These are phyloP conservation scores for Catagonus wagneri DNA, from an alignment of 2,113 vertebrate species.

Conservation along the genomic window DNA sequence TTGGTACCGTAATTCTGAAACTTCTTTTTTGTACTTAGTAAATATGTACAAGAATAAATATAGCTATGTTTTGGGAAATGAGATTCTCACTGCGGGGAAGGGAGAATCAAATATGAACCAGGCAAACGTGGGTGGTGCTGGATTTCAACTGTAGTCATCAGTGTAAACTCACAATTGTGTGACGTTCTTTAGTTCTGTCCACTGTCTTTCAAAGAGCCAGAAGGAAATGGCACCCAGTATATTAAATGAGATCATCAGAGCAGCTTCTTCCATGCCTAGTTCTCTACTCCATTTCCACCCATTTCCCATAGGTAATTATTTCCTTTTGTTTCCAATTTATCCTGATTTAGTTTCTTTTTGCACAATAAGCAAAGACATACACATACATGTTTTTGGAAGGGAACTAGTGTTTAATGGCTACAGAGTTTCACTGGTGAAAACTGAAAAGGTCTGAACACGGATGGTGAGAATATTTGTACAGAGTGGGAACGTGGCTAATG, in stretches of 20 bases:
- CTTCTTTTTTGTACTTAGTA: neutral
- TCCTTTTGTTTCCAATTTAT: conserved; percentile 5
- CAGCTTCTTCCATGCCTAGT: neutral
- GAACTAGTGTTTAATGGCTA: too few species aligned
- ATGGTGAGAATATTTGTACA: too few species aligned
- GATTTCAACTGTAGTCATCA: neutral
- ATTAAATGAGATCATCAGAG: neutral
- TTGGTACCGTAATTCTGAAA: neutral
- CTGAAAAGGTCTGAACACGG: too few species aligned
- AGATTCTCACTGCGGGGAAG: neutral
- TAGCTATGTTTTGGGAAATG: neutral
- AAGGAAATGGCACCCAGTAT: neutral
- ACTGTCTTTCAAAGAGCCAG: neutral
- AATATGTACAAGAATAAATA: neutral
- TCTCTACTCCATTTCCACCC: neutral
- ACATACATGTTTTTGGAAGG: neutral
- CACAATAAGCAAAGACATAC: neutral
- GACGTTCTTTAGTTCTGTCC: neutral
- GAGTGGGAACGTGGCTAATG: too few species aligned
- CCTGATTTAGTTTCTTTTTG: conserved; percentile 21
- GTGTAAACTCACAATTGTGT: neutral
- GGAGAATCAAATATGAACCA: neutral
- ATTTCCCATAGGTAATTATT: neutral
- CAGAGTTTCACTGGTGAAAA: too few species aligned
- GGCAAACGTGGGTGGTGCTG: neutral